Evolutionary conservation across 35 echinoderm and acorn worm species (phyloP).

Genomic region (Patiria miniata): DNA sequence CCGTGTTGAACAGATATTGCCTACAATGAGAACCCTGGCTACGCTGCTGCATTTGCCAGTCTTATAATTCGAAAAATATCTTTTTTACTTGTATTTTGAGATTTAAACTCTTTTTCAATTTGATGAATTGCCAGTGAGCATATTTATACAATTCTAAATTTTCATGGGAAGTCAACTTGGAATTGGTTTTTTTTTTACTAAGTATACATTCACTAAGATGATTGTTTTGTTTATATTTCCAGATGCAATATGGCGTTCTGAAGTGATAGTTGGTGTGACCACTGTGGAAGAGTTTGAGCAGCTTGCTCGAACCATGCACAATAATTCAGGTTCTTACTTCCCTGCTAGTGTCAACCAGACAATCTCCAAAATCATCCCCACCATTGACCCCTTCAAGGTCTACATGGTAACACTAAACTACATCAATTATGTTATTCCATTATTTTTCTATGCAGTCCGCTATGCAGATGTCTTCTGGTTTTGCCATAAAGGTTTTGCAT

Average conservation of each 20-base stretch:
- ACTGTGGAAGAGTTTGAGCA: neutral
- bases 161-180: no score
- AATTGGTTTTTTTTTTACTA: no score
- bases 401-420: slow-evolving; percentile 92
- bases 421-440: slow-evolving; percentile 87
- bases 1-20: no score
- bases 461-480: slow-evolving; percentile 96
- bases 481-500: slow-evolving; percentile 88
- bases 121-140: no score
- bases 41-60: no score
- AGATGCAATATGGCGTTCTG: slow-evolving; percentile 45
- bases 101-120: no score
- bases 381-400: slow-evolving; percentile 68
- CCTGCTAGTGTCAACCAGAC: neutral
- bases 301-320: slow-evolving; percentile 9
- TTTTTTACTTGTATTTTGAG: no score
- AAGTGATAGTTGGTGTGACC: slow-evolving; percentile 34
- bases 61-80: no score
- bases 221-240: neutral
- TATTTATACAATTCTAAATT: no score
- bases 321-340: slow-evolving; percentile 19
- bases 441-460: slow-evolving; percentile 88
- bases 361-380: slow-evolving; percentile 18
- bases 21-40: no score
- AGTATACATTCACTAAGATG: no score